Conservation (phyloP, 2,113 vertebrate genomes). For the Hippocampus zosterae region DNA sequence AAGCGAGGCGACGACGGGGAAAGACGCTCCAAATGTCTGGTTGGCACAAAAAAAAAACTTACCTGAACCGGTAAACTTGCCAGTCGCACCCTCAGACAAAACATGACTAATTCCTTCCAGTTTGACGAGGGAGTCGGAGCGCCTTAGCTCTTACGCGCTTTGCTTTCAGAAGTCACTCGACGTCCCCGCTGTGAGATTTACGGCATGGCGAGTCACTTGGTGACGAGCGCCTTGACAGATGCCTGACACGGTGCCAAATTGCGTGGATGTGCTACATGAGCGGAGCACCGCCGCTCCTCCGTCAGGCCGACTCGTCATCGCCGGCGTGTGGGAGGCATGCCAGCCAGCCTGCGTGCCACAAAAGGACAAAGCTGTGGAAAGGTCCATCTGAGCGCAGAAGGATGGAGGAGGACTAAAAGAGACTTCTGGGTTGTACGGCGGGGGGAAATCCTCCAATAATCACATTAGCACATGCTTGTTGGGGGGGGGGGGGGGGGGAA, state of each 20-base stretch:
- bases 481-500: too few species aligned
- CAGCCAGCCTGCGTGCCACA: slow-evolving; percentile 1
- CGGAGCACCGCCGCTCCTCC: slow-evolving; percentile 56
- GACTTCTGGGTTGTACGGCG: too few species aligned
- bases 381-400: background rate
- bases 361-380: background rate
- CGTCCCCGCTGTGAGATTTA: slow-evolving; percentile 18
- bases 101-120: background rate
- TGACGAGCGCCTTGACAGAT: slow-evolving; percentile 47
- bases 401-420: background rate
- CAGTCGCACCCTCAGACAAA: slow-evolving; percentile 18
- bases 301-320: slow-evolving; percentile 28
- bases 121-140: background rate
- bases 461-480: too few species aligned
- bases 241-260: slow-evolving; percentile 49
- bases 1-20: slow-evolving; percentile 29
- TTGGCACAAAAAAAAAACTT: background rate
- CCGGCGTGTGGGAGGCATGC: slow-evolving; percentile 50
- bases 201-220: slow-evolving; percentile 35
- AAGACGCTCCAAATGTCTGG: slow-evolving; percentile 6
- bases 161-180: background rate
- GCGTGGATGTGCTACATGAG: slow-evolving; percentile 40
- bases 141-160: background rate
- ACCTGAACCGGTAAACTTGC: slow-evolving; percentile 8
- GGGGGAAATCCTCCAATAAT: too few species aligned